Evolutionary conservation across 2,113 vertebrate species (phyloP).

Genomic region (Sinocyclocheilus maitianheensis): DNA sequence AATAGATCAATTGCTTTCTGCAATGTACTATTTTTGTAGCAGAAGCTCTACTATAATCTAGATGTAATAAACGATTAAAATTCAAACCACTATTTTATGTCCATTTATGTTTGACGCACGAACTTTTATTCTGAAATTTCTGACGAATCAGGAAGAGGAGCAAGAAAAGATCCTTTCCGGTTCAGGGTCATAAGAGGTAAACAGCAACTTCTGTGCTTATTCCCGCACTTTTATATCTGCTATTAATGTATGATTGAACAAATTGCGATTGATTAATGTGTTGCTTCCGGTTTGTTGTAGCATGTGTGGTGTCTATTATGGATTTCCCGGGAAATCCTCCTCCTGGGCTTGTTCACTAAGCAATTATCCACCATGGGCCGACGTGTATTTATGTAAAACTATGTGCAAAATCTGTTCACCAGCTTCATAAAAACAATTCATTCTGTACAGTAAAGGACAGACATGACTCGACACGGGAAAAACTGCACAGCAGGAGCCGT

Average conservation of each 20-base stretch:
- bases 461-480: conserved; percentile 90
- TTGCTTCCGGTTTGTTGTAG: neutral
- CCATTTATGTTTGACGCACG: neutral
- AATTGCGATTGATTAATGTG: neutral
- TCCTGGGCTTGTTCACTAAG: neutral
- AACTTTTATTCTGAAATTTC: neutral
- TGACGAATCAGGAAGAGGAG: neutral
- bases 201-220: neutral
- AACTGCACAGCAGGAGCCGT: conserved; percentile 92
- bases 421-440: neutral
- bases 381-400: neutral
- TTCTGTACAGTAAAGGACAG: neutral
- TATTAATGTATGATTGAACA: neutral
- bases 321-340: neutral
- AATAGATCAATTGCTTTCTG: too few species aligned
- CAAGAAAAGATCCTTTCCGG: neutral
- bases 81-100: too few species aligned
- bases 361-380: neutral
- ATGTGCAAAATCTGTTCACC: neutral
- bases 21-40: too few species aligned
- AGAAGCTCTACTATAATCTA: too few species aligned
- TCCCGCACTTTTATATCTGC: neutral
- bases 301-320: neutral
- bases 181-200: neutral
- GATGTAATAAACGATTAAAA: too few species aligned